Conservation (phyloP, 2,888 invertebrate species). For the Hirtodrosophila alboralis region DNA sequence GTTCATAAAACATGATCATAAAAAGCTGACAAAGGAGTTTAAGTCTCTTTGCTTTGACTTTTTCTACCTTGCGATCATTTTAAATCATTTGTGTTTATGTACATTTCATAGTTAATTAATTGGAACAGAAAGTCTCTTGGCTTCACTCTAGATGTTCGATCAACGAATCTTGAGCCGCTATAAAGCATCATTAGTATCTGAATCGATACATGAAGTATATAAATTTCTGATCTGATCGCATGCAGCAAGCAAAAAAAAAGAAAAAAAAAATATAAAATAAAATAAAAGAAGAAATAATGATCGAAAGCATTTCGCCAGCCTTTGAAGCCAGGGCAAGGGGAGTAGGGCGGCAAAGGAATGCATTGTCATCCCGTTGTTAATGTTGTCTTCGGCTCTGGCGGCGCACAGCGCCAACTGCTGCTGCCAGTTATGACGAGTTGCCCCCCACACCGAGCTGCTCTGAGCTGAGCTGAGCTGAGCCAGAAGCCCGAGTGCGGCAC, state of each 20-base stretch:
- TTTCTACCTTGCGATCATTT: too few relatives aligned
- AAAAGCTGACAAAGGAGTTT: too few relatives aligned
- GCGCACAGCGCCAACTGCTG: conserved; percentile 49
- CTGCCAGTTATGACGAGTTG: conserved; percentile 52
- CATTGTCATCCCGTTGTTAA: conserved; percentile 65
- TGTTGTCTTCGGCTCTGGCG: conserved; percentile 55
- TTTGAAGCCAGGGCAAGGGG: background rate
- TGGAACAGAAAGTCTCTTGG: background rate
- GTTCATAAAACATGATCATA: too few relatives aligned
- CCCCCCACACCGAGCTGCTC: conserved; percentile 33
- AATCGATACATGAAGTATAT: background rate
- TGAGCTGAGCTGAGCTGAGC: too few relatives aligned
- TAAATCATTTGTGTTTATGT: too few relatives aligned
- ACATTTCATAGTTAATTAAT: conserved; percentile 19
- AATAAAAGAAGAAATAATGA: conserved; percentile 26
- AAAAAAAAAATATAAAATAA: conserved; percentile 3
- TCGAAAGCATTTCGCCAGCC: conserved; percentile 31
- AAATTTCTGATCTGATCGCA: conserved; percentile 3
- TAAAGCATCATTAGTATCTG: background rate
- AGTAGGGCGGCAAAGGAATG: conserved; percentile 16
- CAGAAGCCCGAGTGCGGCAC: conserved; percentile 19
- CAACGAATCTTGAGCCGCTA: too few relatives aligned
- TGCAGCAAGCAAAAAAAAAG: conserved; percentile 15
- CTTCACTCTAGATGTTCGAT: background rate
- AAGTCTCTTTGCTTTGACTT: too few relatives aligned